A percentile compares a stretch with the other conserved stretches of the same genome.
Evolutionary conservation across 2,113 vertebrate species (phyloP).

Genomic region (Silurus asotus): DNA sequence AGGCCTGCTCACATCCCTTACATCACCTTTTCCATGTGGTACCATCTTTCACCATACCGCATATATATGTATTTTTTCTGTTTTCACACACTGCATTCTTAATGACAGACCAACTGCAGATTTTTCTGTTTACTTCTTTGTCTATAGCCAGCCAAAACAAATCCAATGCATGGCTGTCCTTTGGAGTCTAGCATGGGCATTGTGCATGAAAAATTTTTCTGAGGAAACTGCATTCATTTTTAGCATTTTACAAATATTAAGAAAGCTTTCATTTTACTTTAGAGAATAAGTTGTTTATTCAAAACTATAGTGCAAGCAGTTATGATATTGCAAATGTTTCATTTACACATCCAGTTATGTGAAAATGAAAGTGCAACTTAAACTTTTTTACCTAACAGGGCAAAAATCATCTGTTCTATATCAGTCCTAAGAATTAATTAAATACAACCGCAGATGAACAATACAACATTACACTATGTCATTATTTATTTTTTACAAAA

Average conservation of each 20-base stretch:
- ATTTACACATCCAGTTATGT: background rate
- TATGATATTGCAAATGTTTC: background rate
- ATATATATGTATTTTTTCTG: background rate
- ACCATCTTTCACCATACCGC: constrained; percentile 39
- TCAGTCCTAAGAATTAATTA: too few species aligned
- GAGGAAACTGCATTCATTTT: background rate
- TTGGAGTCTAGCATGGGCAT: background rate
- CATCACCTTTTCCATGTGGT: constrained; percentile 55
- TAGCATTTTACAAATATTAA: background rate
- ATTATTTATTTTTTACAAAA: too few species aligned
- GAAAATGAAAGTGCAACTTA: too few species aligned
- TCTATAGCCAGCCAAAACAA: background rate
- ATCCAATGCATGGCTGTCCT: background rate
- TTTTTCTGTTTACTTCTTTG: background rate
- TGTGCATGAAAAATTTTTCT: background rate
- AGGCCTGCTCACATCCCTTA: constrained; percentile 51
- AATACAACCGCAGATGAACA: too few species aligned
- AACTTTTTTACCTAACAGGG: too few species aligned
- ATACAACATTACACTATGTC: too few species aligned
- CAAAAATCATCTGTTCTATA: too few species aligned
- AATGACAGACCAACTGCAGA: background rate
- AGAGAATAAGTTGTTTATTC: background rate
- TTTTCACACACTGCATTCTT: background rate
- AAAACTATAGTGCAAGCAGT: background rate
- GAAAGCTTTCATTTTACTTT: background rate